Base-by-base conservation (phyloP, 2,888 invertebrate genomes). In the Aplocera efformata region DNA sequence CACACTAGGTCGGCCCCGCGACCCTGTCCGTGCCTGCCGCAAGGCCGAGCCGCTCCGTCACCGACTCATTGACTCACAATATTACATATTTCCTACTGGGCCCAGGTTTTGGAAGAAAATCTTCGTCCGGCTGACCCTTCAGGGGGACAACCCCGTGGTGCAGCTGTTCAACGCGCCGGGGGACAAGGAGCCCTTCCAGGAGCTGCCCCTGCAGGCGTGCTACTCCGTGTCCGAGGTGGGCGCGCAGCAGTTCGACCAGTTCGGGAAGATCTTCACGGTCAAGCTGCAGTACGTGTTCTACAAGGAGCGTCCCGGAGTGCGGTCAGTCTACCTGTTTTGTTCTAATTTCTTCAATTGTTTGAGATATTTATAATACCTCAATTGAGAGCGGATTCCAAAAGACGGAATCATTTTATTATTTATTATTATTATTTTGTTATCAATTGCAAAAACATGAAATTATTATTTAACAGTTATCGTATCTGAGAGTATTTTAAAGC, bases 161-260 rank as follows among this genome's bases (percentile, higher is more conserved):
- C 97, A 97, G 78, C 88, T 98, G 41, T 95, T 91, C 68, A 95
- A 96, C 75, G 92, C 92, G 56, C 91, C 92, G 36, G 91, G 92
- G 1, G 97, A 97, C 71, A 95, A 95, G 74, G 96, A 97, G 74
- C 95, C 98, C 0, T 96, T 98, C 82, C 98, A 98, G 82, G 98
- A 98, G 85, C 88, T 98, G 55, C 97, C 97, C 0, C 85, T 98
- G 53, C 96, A 98, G 77, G 94, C 98, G 1, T 98, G 97, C 74
- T 98, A 98, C 82, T 97, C 97, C 1, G 94, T 98, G 29, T 98
- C 98, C 2, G 98, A 97, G 48, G 94, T 97, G 31, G 95, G 94
- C 32, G 96, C 98, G 22, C 99, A 99, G 84, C 99, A 99, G 77
- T 99, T 97, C 74, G 99, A 99, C 83, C 97, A 98, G 78, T 99